A percentile compares a stretch with the other conserved stretches of the same genome.
Evolutionary conservation across 92 coral and sea anemone genomes (phyloP).

Genomic region (Zoanthus sansibaricus): DNA sequence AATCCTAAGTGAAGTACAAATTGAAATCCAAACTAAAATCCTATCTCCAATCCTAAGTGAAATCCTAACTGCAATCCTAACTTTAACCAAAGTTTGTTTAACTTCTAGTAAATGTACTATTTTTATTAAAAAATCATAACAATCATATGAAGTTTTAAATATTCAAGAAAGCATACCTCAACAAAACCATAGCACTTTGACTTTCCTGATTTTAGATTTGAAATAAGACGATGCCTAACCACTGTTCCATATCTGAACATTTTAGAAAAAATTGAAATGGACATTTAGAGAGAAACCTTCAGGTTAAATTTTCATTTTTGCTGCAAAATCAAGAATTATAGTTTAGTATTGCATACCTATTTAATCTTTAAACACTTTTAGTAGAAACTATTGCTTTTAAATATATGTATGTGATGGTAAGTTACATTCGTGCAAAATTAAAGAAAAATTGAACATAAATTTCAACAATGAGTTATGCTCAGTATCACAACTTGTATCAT

Average conservation of each 20-base stretch:
- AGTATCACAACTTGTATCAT: no score
- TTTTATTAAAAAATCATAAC: background rate
- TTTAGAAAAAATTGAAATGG: background rate
- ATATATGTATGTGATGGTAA: no score
- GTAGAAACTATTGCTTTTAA: no score
- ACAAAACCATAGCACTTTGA: slow-evolving; percentile 69
- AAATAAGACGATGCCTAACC: slow-evolving; percentile 45
- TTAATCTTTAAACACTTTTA: no score
- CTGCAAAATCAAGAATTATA: background rate
- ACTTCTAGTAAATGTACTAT: background rate
- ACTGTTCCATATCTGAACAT: slow-evolving; percentile 53
- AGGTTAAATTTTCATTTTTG: background rate
- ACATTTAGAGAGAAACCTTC: background rate
- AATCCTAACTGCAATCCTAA: no score
- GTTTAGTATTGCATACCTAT: background rate
- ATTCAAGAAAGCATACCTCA: slow-evolving; percentile 45
- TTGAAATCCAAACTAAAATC: background rate
- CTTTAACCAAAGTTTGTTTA: no score
- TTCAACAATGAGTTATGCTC: no score
- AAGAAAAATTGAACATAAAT: no score
- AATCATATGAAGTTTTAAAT: background rate
- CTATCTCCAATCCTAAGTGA: background rate
- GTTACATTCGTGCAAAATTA: no score
- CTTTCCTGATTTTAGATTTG: slow-evolving; percentile 49
- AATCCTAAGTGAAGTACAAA: background rate